Percentiles rank a stretch among this genome's conserved stretches.
These are phyloP conservation scores for Aurelia sp. DNA, from an alignment of 30 jellyfish, hydroid and myxozoan species.

Conservation along the genomic window DNA sequence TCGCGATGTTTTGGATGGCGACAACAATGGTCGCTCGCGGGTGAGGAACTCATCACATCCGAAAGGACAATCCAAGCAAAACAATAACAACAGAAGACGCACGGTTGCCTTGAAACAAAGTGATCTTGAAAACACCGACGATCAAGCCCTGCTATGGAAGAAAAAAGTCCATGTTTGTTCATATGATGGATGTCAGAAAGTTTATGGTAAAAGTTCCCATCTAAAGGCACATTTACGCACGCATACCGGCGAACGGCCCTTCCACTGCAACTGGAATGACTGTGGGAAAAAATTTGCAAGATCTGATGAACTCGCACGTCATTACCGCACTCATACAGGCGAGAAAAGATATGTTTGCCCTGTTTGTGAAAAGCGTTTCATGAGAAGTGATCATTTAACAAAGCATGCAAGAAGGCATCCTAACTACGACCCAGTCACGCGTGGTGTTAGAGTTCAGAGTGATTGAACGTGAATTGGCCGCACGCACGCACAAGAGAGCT, in stretches of 20 bases:
- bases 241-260: slow-evolving; percentile 99
- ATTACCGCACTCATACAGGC: slow-evolving; percentile 97
- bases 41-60: slow-evolving; percentile 30
- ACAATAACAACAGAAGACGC: slow-evolving; percentile 53
- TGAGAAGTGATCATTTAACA: slow-evolving; percentile 98
- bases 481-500: neutral
- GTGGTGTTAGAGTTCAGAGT: slow-evolving; percentile 69
- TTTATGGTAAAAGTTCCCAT: slow-evolving; percentile 98
- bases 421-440: slow-evolving; percentile 95
- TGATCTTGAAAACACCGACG: slow-evolving; percentile 43
- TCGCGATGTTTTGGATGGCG: slow-evolving; percentile 51
- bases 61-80: slow-evolving; percentile 15
- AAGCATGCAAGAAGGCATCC: slow-evolving; percentile 98
- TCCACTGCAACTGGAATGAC: slow-evolving; percentile 89
- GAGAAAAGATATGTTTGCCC: slow-evolving; percentile 98
- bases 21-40: slow-evolving; percentile 57
- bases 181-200: slow-evolving; percentile 87
- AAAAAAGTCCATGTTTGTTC: slow-evolving; percentile 89
- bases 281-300: slow-evolving; percentile 99
- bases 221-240: slow-evolving; percentile 96
- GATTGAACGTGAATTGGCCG: slow-evolving; percentile 10
- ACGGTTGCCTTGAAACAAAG: slow-evolving; percentile 53
- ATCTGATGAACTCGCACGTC: slow-evolving; percentile 99
- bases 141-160: slow-evolving; percentile 30
- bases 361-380: slow-evolving; percentile 94